Evolutionary conservation across 2,797 vertebrate species (phyloP), one percentile per base, ranked within the genome.

Genomic region (Pseudomugil tenellus): DNA sequence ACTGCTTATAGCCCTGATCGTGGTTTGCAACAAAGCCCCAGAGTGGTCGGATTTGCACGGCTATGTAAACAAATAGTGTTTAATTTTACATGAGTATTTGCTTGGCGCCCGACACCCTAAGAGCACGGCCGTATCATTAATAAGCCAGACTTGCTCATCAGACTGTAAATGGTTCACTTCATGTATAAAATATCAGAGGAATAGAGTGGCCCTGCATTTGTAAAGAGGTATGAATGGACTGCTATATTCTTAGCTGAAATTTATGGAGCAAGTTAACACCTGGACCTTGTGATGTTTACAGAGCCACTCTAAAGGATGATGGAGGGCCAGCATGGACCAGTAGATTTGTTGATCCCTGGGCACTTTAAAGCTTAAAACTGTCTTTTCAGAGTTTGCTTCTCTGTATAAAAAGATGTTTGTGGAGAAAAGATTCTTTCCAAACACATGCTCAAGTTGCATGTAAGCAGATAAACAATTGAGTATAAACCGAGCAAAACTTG

Each of bases 41-140:
- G 84, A 90, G 87, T 89, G 84, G 79, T 82, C 76, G 57, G 82
- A 84, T 85, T 84, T 83, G 79, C 78, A 54, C 72, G n/a, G 79
- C 79, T 77, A 72, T 89, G 89, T 90, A 91, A 91, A 92, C 90
- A 92, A 91, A 92, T 87, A 32, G 78, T 84, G 72, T 86, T 92
- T 85, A 90, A 93, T 93, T 90, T 92, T 92, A 90, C 84, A 93
- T 93, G 89, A 92, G 78, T 87, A 84, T 92, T 90, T 90, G 81
- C 85, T 80, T 89, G 87, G 88, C 83, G 87, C 88, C 84, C 73
- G 77, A 91, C 89, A 87, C 87, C 87, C 75, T 87, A 87, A 91
- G 84, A 92, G 90, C 85, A 85, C 66, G 63, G 80, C 76, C 87
- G 72, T 84, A 83, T 89, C 85, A 85, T 92, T 91, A 93, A 92